Conservation (phyloP, 2,797 vertebrate species). For the Pangasius sanitwongsei region DNA sequence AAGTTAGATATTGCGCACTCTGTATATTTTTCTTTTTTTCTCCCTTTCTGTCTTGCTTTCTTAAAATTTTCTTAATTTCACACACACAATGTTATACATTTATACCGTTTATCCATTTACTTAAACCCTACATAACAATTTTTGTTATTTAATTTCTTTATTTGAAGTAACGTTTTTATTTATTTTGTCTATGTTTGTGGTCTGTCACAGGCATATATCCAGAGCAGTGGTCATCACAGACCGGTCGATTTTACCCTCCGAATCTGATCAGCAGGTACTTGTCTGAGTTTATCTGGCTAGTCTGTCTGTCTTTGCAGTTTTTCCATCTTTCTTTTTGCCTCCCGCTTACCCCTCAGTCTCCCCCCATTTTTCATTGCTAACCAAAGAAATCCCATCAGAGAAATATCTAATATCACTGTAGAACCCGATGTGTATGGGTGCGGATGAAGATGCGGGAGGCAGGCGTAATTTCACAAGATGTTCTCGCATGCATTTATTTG, state of each 20-base stretch:
- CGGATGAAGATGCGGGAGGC: neutral
- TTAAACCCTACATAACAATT: neutral
- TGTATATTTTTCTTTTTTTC: neutral
- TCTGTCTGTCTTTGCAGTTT: neutral
- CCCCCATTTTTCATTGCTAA: neutral
- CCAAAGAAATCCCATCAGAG: neutral
- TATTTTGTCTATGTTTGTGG: neutral
- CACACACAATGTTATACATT: neutral
- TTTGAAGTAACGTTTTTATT: neutral
- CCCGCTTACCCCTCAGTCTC: neutral
- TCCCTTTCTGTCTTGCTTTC: neutral
- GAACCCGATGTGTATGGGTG: neutral
- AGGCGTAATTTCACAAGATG: neutral
- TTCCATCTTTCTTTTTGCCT: neutral
- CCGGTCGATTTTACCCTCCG: slow-evolving; percentile 62
- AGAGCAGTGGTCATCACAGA: slow-evolving; percentile 75
- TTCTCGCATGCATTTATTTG: neutral
- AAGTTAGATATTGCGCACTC: neutral
- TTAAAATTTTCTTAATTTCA: neutral
- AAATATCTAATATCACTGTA: neutral
- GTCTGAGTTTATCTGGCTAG: too few species aligned
- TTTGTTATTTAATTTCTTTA: neutral
- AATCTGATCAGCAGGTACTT: slow-evolving; percentile 72
- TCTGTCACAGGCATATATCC: slow-evolving; percentile 66
- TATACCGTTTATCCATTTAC: neutral